phyloP scores from a whole-genome alignment of 2,888 invertebrate genomes.

The Hanleya hanleyi region DNA sequence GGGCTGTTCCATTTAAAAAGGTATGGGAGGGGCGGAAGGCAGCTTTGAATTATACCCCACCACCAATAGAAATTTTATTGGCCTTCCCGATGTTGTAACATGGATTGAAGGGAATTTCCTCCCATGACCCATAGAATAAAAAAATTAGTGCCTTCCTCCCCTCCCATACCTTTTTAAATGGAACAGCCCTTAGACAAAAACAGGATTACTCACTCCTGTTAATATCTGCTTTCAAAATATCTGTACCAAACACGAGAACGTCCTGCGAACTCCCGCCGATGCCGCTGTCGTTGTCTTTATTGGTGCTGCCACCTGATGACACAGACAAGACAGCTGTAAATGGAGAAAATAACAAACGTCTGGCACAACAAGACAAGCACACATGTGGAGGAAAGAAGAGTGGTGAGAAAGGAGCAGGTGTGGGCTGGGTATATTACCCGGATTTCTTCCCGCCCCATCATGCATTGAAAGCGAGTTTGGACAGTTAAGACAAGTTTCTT shows the following conservation, averaged over 20 bases:
- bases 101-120: no score
- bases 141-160: background rate
- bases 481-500: no score
- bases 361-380: background rate
- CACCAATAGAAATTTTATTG: no score
- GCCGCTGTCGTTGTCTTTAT: conserved; percentile 57
- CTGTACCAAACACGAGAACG: conserved; percentile 66
- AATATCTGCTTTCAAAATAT: conserved; percentile 45
- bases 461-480: no score
- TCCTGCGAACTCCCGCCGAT: conserved; percentile 53
- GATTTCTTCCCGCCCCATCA: no score
- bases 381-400: background rate
- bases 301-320: conserved; percentile 40
- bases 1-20: no score
- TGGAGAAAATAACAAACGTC: conserved; percentile 10
- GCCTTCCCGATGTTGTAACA: no score
- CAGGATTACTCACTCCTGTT: conserved; percentile 46
- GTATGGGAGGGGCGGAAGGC: no score
- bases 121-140: background rate
- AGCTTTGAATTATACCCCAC: no score
- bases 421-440: no score
- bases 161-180: background rate
- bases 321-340: conserved; percentile 64
- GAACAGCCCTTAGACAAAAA: background rate
- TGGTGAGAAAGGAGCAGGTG: background rate